Conservation (phyloP, 2,888 invertebrate genomes). For the Tenthredo scrophulariae region DNA sequence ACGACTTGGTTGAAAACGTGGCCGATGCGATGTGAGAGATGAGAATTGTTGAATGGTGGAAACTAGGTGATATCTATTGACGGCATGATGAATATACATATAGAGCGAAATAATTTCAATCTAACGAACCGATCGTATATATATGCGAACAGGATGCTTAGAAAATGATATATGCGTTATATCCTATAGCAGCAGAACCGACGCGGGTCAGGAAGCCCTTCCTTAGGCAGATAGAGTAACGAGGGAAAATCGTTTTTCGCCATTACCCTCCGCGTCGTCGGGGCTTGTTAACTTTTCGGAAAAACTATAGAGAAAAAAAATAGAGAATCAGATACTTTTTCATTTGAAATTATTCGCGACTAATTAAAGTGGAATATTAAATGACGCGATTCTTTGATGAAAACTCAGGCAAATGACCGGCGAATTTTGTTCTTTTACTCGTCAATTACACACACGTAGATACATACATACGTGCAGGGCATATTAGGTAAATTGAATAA, state of each 20-base stretch:
- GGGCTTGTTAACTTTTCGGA: background rate
- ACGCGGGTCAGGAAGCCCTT: background rate
- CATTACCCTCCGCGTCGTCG: background rate
- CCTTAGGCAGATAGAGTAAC: background rate
- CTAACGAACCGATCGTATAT: background rate
- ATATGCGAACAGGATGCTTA: background rate
- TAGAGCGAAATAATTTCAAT: conserved; percentile 1
- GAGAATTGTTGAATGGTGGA: conserved; percentile 1
- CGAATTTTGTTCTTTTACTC: background rate
- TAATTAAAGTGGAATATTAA: background rate
- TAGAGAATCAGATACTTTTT: background rate
- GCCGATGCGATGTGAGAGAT: background rate
- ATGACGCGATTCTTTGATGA: background rate
- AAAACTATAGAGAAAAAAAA: background rate
- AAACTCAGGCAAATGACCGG: background rate
- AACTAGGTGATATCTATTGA: conserved; percentile 7
- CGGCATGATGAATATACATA: background rate
- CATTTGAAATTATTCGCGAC: background rate
- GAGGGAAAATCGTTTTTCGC: background rate
- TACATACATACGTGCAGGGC: too few species aligned
- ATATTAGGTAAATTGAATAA: background rate
- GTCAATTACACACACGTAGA: background rate
- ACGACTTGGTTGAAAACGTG: background rate
- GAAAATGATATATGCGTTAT: background rate
- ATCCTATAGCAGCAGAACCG: background rate